Base-by-base conservation (phyloP, 2,113 vertebrate species). In the Eleginops maclovinus region DNA sequence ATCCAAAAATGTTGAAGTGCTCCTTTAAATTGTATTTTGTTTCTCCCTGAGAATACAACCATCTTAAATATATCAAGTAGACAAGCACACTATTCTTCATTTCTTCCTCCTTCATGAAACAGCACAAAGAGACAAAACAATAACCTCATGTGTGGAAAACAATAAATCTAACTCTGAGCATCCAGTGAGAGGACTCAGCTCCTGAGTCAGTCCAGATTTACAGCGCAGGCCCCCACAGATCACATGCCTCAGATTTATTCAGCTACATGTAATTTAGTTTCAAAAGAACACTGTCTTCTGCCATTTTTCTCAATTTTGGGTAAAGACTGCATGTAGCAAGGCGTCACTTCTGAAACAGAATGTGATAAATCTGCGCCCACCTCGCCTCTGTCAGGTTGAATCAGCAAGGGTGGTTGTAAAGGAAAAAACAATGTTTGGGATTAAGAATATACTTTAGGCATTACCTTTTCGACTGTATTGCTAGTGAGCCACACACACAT, bases 371-470 rank as follows among this genome's bases (percentile, higher is more conserved):
- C 76, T 79, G 56, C 21, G 21, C 72, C 69, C 70, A 89, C 79
- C 58, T 87, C 66, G 49, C 50, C 49, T 68, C 77, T 74, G 78
- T 90, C 85, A 68, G 58, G 17, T 44, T 65, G 41, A 77, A 75
- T 88, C 75, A 81, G 79, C 4, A 43, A 75, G 58, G 50, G 61
- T 54, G 69, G 63, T 24, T 51, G 78, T 54, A 58, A 63, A 64
- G 15, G n/a, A 1, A 11, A 40, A 80, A 68, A 77, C 55, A 62
- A 73, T 66, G 67, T 74, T 75, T 76, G 60, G 74, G 79, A 85
- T 86, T 77, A 86, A 71, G 62, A 78, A 59, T 76, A 72, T 41
- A 65, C 72, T 84, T 87, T 47, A 75, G 64, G 41, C 55, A 54
- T 54, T 77, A 80, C 71, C 43, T 81, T 82, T 67, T 17, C 49